phyloP scores from a whole-genome alignment of 2,797 vertebrate species.

The Furcifer pardalis region DNA sequence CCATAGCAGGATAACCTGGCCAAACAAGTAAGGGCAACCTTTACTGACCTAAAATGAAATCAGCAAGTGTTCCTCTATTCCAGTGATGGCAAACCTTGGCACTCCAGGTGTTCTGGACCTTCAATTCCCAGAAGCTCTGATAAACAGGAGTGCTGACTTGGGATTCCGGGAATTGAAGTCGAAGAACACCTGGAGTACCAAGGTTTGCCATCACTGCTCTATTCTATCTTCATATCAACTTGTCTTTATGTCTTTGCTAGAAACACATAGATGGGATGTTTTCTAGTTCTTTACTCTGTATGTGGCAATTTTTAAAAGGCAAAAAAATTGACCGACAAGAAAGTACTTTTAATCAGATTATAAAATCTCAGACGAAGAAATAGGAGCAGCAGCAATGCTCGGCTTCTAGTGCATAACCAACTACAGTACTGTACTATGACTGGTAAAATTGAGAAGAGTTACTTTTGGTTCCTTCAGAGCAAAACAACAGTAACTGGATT shows the following conservation, averaged over 20 bases:
- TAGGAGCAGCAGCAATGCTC: not conserved
- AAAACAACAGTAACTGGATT: conserved; percentile 28
- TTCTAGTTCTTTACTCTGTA: not conserved
- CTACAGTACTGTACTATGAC: not conserved
- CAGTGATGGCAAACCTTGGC: no score
- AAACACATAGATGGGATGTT: not conserved
- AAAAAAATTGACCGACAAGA: not conserved
- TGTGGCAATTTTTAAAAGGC: not conserved
- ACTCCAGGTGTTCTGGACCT: no score
- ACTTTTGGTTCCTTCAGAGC: not conserved
- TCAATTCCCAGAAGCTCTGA: no score
- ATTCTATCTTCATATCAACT: no score
- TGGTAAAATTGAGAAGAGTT: not conserved
- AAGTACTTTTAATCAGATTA: not conserved
- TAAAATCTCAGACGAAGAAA: conserved; percentile 5
- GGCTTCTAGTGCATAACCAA: not conserved
- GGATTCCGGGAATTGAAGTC: no score
- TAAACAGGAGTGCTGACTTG: no score
- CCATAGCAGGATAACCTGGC: no score
- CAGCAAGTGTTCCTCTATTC: not conserved
- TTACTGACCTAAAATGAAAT: no score
- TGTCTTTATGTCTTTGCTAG: not conserved
- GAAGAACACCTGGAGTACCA: no score
- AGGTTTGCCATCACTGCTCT: no score
- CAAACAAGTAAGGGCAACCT: no score